These are phyloP conservation scores for Condylura cristata DNA, from an alignment of 2,113 vertebrate genomes.

Conservation along the genomic window DNA sequence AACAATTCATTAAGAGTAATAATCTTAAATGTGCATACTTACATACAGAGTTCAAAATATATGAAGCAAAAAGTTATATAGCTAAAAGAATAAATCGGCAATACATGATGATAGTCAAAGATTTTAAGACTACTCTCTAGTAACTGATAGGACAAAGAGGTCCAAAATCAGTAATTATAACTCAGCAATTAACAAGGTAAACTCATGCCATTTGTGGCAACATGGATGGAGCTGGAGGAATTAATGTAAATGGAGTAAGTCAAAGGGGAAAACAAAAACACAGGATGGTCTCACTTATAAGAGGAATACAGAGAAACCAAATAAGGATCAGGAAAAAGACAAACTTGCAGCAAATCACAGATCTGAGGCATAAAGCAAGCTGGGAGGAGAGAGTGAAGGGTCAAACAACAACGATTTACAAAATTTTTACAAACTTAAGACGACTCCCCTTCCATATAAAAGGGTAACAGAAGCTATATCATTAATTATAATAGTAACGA, in stretches of 20 bases:
- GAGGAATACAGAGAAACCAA: too few species aligned
- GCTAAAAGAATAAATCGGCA: constrained; percentile 1
- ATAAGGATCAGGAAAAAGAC: too few species aligned
- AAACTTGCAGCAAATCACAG: too few species aligned
- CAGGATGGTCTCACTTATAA: too few species aligned
- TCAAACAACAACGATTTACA: not conserved
- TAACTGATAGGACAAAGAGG: not conserved
- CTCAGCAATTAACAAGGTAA: too few species aligned
- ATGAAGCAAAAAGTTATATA: not conserved
- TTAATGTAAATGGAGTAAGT: too few species aligned
- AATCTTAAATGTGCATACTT: not conserved
- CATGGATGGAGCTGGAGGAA: too few species aligned
- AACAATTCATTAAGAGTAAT: not conserved
- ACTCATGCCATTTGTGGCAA: too few species aligned
- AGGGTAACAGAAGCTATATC: not conserved
- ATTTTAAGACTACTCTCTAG: not conserved
- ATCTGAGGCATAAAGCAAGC: too few species aligned
- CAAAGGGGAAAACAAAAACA: too few species aligned
- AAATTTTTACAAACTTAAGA: not conserved
- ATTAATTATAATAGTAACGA: not conserved
- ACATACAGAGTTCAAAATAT: not conserved
- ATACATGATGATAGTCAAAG: not conserved
- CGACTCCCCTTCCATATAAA: not conserved
- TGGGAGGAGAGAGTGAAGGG: too few species aligned
- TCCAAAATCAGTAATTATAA: not conserved